phyloP scores from a whole-genome alignment of 2,888 invertebrate genomes.

The Rhyacophila evoluta region DNA sequence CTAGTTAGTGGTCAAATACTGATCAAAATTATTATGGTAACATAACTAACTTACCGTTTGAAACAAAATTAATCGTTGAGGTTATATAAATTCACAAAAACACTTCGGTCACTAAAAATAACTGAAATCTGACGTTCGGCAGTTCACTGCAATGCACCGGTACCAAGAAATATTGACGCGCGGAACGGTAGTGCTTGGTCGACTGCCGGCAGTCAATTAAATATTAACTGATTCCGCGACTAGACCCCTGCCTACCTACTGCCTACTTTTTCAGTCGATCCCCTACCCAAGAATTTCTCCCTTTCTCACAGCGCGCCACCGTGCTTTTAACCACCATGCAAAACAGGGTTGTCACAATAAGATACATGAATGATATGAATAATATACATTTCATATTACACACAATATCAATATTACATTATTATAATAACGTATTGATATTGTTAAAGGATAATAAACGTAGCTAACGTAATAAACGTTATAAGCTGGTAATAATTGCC shows the following conservation, averaged over 20 bases:
- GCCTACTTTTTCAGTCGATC: not conserved
- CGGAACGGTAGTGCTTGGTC: not conserved
- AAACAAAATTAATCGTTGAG: not conserved
- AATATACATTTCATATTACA: no score
- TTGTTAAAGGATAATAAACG: no score
- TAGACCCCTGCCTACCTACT: not conserved
- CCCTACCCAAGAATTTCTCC: not conserved
- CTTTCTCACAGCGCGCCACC: not conserved
- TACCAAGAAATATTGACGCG: not conserved
- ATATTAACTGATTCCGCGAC: not conserved
- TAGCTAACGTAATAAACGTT: no score
- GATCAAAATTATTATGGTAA: no score
- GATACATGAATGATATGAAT: no score
- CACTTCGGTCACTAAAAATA: not conserved
- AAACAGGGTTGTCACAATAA: not conserved
- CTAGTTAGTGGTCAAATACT: no score
- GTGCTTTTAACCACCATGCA: not conserved
- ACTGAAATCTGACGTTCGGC: not conserved
- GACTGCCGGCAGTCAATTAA: slow-evolving; percentile 20
- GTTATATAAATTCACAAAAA: not conserved
- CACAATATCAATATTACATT: no score
- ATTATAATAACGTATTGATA: no score
- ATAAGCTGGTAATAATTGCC: no score
- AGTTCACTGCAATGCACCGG: not conserved
- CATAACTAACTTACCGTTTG: not conserved